Evolutionary conservation across 2,888 invertebrate species (phyloP).

Genomic region (Pachydiplax longipennis): DNA sequence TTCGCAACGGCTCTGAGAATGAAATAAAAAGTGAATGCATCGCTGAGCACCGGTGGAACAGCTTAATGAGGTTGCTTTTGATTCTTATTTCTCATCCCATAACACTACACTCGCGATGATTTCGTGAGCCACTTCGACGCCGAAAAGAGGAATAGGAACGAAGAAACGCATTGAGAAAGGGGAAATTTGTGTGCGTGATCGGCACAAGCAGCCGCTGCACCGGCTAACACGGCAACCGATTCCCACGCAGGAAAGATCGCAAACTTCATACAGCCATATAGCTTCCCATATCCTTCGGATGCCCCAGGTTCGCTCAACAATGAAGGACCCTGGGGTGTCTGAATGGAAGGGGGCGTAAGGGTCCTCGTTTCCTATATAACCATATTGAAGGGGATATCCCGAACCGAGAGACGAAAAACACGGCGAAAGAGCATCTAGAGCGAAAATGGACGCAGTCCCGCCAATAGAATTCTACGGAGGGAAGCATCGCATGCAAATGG

Average conservation of each 20-base stretch:
- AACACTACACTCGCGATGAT: background rate
- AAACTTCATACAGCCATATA: background rate
- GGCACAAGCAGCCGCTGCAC: background rate
- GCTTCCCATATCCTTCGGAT: constrained; percentile 16
- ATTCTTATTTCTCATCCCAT: too few species aligned
- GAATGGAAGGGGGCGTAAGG: background rate
- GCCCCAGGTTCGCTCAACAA: background rate
- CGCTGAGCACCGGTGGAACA: too few species aligned
- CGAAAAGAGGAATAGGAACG: background rate
- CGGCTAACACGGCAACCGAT: background rate
- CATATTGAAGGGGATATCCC: background rate
- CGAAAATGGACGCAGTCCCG: too few species aligned
- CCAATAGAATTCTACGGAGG: too few species aligned
- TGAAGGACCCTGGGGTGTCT: background rate
- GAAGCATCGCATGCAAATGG: background rate
- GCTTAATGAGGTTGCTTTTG: too few species aligned
- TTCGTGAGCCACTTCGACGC: background rate
- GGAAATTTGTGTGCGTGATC: background rate
- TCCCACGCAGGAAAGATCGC: background rate
- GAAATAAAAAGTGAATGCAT: too few species aligned
- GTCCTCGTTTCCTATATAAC: background rate
- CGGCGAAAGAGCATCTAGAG: background rate
- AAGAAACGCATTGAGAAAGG: background rate
- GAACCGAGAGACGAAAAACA: background rate
- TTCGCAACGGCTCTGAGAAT: too few species aligned